Percentiles rank a stretch among this genome's conserved stretches.
These are phyloP conservation scores for Anoplophora glabripennis DNA, from an alignment of 1,140 invertebrate genomes.

Conservation along the genomic window DNA sequence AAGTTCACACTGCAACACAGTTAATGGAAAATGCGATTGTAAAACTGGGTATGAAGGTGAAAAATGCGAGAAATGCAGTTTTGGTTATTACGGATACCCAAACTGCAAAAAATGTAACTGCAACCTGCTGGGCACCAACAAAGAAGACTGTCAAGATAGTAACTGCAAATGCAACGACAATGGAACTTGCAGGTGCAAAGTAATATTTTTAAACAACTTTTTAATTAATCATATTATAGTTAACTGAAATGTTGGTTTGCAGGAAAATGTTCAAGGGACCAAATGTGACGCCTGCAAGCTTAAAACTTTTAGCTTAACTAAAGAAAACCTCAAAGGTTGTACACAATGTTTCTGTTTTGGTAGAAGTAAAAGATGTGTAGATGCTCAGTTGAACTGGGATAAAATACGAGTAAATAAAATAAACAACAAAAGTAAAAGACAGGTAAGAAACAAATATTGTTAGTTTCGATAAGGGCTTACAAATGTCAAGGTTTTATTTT, in stretches of 20 bases:
- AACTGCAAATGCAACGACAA: conserved; percentile 72
- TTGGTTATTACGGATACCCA: conserved; percentile 88
- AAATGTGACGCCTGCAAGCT: conserved; percentile 82
- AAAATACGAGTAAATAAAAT: too few species aligned
- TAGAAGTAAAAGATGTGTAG: conserved; percentile 70
- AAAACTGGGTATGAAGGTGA: conserved; percentile 74
- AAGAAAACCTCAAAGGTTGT: conserved; percentile 74
- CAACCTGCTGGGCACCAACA: conserved; percentile 63
- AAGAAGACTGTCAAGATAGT: conserved; percentile 61
- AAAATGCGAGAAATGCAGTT: conserved; percentile 76
- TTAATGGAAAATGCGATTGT: conserved; percentile 79
- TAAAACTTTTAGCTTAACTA: conserved; percentile 77
- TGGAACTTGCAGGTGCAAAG: conserved; percentile 87
- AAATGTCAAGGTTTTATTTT: too few species aligned
- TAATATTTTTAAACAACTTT: conserved; percentile 41
- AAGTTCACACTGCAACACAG: conserved; percentile 67
- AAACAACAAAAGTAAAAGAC: too few species aligned
- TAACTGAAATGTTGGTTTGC: conserved; percentile 22
- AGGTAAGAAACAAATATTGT: too few species aligned
- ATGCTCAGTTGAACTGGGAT: conserved; percentile 75
- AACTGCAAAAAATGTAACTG: conserved; percentile 82
- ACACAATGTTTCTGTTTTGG: conserved; percentile 90
- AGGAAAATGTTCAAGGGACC: conserved; percentile 75
- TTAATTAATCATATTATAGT: neutral
- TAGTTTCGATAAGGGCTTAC: too few species aligned